Percentiles rank a stretch among this genome's conserved stretches.
Conservation (phyloP, 1,140 invertebrate species). For the Babylonia areolata region DNA sequence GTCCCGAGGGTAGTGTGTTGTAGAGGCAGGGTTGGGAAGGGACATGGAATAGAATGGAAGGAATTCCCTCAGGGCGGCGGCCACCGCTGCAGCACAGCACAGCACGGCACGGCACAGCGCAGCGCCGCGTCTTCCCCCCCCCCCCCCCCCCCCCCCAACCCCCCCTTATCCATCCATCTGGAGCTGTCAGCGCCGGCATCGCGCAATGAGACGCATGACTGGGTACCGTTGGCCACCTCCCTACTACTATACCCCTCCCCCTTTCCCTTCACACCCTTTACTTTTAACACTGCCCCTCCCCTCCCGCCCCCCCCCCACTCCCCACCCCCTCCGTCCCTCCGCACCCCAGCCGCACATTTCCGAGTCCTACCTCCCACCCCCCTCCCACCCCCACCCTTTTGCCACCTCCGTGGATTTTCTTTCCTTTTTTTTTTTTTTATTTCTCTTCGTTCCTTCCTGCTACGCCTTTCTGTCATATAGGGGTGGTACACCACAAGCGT, state of each 20-base stretch:
- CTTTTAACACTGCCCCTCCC: not conserved
- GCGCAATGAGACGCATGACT: not conserved
- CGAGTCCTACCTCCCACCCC: not conserved
- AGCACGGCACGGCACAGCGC: no score
- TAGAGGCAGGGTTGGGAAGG: no score
- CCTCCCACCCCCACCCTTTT: not conserved
- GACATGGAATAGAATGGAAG: not conserved
- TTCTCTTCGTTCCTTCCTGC: no score
- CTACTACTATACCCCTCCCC: not conserved
- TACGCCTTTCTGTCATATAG: no score
- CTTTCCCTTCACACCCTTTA: not conserved
- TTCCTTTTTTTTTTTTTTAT: no score
- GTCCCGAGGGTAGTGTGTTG: no score
- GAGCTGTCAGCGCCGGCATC: not conserved
- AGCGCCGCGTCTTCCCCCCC: no score
- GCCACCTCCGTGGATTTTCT: no score
- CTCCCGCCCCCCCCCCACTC: not conserved
- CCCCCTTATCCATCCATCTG: not conserved
- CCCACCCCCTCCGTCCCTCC: not conserved
- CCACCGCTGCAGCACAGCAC: not conserved
- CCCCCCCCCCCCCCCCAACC: no score
- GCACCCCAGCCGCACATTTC: not conserved
- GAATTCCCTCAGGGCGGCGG: not conserved
- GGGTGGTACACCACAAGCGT: no score
- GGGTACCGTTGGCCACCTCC: not conserved